Percentiles rank a stretch among this genome's conserved stretches.
phyloP scores from a whole-genome alignment of 2,113 vertebrate species.

The Euleptes europaea region DNA sequence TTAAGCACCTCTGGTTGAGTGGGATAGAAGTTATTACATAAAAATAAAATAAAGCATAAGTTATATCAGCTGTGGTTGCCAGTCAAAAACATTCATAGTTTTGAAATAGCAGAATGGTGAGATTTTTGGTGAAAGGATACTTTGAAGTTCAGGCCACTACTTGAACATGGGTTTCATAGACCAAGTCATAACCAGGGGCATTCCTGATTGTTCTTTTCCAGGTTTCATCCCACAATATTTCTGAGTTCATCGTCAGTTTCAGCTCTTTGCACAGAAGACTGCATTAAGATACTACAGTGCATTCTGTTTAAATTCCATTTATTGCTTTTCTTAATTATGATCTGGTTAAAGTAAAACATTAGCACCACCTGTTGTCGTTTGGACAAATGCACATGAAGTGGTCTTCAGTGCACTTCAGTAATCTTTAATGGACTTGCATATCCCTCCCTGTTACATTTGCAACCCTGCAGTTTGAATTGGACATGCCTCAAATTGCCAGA shows the following conservation, averaged over 20 bases:
- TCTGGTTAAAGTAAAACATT: background rate
- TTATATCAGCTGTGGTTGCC: background rate
- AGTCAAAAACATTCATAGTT: background rate
- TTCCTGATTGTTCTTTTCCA: no score
- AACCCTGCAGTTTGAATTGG: background rate
- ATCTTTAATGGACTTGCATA: background rate
- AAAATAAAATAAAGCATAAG: no score
- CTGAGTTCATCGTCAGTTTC: no score
- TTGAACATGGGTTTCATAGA: background rate
- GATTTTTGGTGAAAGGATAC: background rate
- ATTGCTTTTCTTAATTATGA: background rate
- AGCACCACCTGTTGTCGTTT: background rate
- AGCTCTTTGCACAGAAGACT: background rate
- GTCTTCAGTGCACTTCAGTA: background rate
- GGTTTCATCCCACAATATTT: no score
- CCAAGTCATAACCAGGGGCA: no score
- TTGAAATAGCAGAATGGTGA: background rate
- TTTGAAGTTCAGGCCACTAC: background rate
- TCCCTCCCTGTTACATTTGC: background rate
- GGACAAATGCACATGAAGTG: background rate
- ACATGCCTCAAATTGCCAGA: background rate
- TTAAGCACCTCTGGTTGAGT: no score
- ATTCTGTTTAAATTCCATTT: background rate
- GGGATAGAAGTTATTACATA: no score
- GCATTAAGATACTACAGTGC: no score